Base-by-base conservation (phyloP, 1,140 invertebrate genomes). In the Drosophila cardini region DNA sequence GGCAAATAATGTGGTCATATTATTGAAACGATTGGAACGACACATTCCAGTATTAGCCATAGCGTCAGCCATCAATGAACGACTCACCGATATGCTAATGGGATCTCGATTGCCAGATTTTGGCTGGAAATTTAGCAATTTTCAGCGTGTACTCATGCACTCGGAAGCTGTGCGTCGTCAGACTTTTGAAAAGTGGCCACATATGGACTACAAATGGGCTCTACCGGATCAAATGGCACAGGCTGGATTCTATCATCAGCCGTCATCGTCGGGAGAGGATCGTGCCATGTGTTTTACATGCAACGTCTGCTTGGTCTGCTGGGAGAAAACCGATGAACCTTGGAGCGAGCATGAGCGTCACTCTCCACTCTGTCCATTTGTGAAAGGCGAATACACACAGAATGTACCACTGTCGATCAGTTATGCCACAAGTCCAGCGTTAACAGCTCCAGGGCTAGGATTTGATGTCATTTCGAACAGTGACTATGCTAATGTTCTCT, bases 171-270 rank as follows among this genome's bases (percentile, higher is more conserved):
- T 97, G 46, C 94, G 98, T 42, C 94, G 96, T 72, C 96, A 97
- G 85, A 98, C 98, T 0, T 99, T 98, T 92, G 95, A 95, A 68
- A 95, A 96, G 91, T 99, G 98, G 98, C 98, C 98, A 42, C 98
- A 98, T 90, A 98, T 98, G 97, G 97, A 98, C 93, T 98, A 98
- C 93, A 98, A 98, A 93, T 98, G 97, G 97, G 97, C 98, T 6
- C 92, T 98, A 65, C 98, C 98, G 1, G 97, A 97, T 72, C 97
- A 97, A 92, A 98, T 99, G 97, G 97, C 98, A 3, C 97, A 98
- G 91, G 98, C 97, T 26, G 98, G 98, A 1, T 98, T 99, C 92
- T 99, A 98, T 93, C 97, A 98, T 91, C 97, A 98, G 87, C 97
- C 97, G 0, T 97, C 97, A 67, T 94, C 96, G 6, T 95, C 95